A percentile compares a stretch with the other conserved stretches of the same genome.
Evolutionary conservation across 35 echinoderm and acorn worm genomes (phyloP).

Genomic region (Apostichopus californicus): DNA sequence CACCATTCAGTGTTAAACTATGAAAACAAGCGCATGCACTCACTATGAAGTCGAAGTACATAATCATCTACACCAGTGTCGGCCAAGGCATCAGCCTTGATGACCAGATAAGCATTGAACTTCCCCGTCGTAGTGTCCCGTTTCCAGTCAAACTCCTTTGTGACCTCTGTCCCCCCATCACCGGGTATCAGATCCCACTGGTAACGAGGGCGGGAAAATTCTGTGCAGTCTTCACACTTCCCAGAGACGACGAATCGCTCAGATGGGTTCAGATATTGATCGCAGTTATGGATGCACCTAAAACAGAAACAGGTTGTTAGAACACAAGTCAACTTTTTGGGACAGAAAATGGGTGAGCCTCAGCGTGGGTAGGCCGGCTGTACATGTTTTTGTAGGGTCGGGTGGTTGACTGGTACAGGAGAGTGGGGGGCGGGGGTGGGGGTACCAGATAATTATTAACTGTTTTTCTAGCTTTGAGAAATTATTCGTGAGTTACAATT

Average conservation of each 20-base stretch:
- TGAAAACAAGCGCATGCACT: not conserved
- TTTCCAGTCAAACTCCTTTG: slow-evolving; percentile 48
- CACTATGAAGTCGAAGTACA: slow-evolving; percentile 67
- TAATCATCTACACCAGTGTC: slow-evolving; percentile 21
- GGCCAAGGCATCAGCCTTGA: slow-evolving; percentile 54
- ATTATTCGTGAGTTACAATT: no score
- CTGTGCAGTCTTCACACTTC: slow-evolving; percentile 78
- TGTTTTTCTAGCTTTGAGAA: no score
- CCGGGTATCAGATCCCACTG: slow-evolving; percentile 32
- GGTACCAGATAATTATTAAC: no score
- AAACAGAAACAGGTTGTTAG: not conserved
- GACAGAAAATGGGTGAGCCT: no score
- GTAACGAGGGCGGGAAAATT: slow-evolving; percentile 60
- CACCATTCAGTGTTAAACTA: not conserved
- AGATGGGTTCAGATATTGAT: slow-evolving; percentile 75
- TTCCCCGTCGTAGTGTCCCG: slow-evolving; percentile 72
- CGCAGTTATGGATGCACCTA: slow-evolving; percentile 92
- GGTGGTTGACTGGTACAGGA: no score
- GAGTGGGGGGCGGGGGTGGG: no score
- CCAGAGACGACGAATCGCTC: slow-evolving; percentile 76
- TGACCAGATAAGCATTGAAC: slow-evolving; percentile 64
- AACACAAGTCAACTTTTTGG: no score
- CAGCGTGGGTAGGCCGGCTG: no score
- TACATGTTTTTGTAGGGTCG: no score
- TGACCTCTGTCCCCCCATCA: not conserved